Evolutionary conservation across 2,888 invertebrate species (phyloP).

Genomic region (Argyra leucocephala): DNA sequence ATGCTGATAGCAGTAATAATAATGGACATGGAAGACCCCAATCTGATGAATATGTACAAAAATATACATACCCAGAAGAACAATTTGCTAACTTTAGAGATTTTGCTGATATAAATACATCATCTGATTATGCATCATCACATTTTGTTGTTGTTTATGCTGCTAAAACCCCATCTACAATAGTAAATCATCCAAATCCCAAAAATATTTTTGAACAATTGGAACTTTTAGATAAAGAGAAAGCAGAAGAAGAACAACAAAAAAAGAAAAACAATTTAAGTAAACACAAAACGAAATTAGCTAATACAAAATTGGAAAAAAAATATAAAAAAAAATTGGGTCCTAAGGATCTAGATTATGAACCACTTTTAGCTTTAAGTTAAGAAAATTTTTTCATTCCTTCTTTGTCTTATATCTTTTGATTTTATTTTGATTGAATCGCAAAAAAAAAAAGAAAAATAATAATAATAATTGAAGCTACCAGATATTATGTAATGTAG

Average conservation of each 20-base stretch:
- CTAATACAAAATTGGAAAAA: slow-evolving; percentile 47
- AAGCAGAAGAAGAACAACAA: slow-evolving; percentile 30
- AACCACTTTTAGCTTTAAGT: slow-evolving; percentile 42
- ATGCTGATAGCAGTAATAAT: slow-evolving; percentile 50
- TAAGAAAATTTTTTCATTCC: slow-evolving; percentile 28
- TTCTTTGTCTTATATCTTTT: background rate
- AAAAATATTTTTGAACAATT: slow-evolving; percentile 77
- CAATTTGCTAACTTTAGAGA: slow-evolving; percentile 85
- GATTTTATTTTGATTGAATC: background rate
- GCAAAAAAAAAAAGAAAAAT: background rate
- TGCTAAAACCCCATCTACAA: slow-evolving; percentile 55
- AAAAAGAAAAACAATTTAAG: slow-evolving; percentile 38
- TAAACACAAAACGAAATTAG: slow-evolving; percentile 58
- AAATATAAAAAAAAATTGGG: slow-evolving; percentile 45
- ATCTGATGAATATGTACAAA: slow-evolving; percentile 52
- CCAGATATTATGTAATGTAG: no score
- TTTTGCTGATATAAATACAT: slow-evolving; percentile 81
- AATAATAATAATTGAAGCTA: no score
- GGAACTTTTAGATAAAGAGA: slow-evolving; percentile 58
- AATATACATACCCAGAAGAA: slow-evolving; percentile 66
- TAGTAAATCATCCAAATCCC: slow-evolving; percentile 43
- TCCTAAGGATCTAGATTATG: slow-evolving; percentile 38
- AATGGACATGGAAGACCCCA: slow-evolving; percentile 65
- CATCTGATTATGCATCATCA: slow-evolving; percentile 70
- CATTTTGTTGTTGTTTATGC: slow-evolving; percentile 76